Conservation (phyloP, 2,113 vertebrate genomes). For the Myanophis thanlyinensis region DNA sequence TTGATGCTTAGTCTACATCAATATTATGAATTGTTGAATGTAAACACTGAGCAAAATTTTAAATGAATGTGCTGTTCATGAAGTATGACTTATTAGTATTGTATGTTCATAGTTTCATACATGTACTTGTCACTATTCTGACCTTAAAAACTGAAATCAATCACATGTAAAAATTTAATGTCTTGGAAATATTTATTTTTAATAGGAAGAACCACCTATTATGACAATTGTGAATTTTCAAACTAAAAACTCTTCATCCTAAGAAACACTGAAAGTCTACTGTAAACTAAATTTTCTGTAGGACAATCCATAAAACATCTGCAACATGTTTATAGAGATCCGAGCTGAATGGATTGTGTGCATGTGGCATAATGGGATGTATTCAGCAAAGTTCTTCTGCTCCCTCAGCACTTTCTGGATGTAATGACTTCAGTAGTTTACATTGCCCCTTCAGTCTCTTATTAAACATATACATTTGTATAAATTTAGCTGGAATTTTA, state of each 20-base stretch:
- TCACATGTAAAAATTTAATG: background rate
- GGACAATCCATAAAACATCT: constrained; percentile 6
- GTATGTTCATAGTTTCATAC: background rate
- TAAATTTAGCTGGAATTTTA: background rate
- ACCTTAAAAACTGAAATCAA: background rate
- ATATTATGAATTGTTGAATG: background rate
- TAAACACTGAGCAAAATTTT: background rate
- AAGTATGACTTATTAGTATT: background rate
- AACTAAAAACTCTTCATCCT: background rate
- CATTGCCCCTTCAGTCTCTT: background rate
- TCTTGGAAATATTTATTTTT: background rate
- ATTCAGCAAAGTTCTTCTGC: background rate
- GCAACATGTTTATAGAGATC: background rate
- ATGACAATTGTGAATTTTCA: background rate
- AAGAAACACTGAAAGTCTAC: background rate
- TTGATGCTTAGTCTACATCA: background rate
- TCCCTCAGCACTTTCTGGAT: background rate
- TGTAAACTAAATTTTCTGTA: background rate
- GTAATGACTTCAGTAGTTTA: background rate
- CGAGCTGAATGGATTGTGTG: background rate
- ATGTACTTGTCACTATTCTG: background rate
- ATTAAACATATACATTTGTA: background rate
- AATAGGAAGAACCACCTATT: background rate
- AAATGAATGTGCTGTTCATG: background rate
- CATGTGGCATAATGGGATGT: background rate